These are phyloP conservation scores for Phrynosoma blainvillii DNA, from an alignment of 2,113 vertebrate species.

Conservation along the genomic window DNA sequence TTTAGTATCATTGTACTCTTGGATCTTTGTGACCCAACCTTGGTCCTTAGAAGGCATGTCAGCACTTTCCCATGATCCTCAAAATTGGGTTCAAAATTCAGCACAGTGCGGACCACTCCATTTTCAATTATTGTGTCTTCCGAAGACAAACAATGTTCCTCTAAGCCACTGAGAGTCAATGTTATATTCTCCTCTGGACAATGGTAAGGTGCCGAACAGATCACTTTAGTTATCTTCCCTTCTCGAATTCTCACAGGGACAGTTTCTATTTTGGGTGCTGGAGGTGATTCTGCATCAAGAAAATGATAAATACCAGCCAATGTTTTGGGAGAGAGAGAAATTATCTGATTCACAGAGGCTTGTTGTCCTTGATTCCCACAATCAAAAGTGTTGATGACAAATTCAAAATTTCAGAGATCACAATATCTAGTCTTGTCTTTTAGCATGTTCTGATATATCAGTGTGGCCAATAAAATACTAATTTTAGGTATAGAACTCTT, in stretches of 20 bases:
- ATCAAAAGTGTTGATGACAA: background rate
- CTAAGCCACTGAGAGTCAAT: background rate
- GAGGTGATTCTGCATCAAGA: background rate
- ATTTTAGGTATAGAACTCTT: no score
- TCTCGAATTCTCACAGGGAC: background rate
- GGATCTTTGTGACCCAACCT: background rate
- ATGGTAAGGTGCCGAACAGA: background rate
- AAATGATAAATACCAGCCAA: background rate
- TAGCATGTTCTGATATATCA: background rate
- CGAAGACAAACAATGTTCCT: background rate
- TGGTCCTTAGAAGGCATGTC: background rate
- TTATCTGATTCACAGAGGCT: background rate
- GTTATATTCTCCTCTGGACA: background rate
- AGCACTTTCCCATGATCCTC: conserved; percentile 1
- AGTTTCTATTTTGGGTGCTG: background rate
- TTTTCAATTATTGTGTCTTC: background rate
- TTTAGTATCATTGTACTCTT: background rate
- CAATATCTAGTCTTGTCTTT: background rate
- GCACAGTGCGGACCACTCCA: background rate
- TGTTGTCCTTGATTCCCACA: background rate
- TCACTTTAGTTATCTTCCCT: background rate
- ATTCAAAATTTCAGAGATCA: background rate
- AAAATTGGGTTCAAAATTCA: background rate
- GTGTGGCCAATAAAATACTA: no score
- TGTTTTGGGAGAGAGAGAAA: background rate